These are phyloP conservation scores for Proteles cristata DNA, from an alignment of 2,113 vertebrate species.

Conservation along the genomic window DNA sequence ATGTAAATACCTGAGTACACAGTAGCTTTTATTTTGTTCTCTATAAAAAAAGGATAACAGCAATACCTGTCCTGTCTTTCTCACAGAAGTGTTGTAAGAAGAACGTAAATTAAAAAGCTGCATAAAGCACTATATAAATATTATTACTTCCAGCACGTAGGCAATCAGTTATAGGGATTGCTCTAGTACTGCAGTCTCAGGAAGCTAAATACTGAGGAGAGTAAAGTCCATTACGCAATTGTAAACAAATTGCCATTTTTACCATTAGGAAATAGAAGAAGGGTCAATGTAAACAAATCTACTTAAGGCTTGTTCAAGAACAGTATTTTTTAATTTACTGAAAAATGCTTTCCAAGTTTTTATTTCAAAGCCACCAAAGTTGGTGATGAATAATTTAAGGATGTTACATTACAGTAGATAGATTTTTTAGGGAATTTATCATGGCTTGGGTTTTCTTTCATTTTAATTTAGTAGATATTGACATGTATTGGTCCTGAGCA, in stretches of 20 bases:
- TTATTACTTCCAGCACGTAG: not conserved
- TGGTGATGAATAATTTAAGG: conserved; percentile 25
- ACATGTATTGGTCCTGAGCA: not conserved
- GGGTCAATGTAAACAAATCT: not conserved
- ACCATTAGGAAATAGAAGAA: not conserved
- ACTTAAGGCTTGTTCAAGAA: not conserved
- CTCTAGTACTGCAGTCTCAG: too few species aligned
- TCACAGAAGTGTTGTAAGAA: not conserved
- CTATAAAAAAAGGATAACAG: not conserved
- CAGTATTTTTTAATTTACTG: conserved; percentile 10
- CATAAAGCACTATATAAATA: not conserved
- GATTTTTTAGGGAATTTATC: not conserved
- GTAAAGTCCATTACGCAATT: not conserved
- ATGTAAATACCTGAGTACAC: not conserved
- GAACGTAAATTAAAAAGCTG: not conserved
- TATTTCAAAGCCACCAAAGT: conserved; percentile 24
- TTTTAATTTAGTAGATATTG: conserved; percentile 10
- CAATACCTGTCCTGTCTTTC: not conserved
- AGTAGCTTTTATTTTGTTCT: not conserved
- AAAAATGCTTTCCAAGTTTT: conserved; percentile 36
- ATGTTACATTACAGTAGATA: not conserved
- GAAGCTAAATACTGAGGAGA: not conserved
- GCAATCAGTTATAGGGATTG: not conserved
- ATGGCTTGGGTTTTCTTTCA: not conserved
- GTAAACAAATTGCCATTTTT: not conserved